Conservation (phyloP, 2,797 vertebrate genomes). For the Anguilla marmorata region DNA sequence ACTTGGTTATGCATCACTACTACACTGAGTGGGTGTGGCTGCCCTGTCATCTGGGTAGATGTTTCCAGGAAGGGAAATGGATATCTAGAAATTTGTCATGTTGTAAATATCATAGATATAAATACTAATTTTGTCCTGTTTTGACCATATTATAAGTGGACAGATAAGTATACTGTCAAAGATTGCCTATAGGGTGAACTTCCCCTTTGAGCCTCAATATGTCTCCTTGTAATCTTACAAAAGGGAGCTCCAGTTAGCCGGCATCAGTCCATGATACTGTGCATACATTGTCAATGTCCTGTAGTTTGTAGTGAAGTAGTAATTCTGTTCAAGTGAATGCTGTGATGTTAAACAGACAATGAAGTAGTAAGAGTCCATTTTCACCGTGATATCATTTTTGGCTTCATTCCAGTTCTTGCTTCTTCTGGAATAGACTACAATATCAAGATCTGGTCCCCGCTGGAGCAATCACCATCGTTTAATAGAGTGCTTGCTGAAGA, state of each 20-base stretch:
- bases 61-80: too few relatives aligned
- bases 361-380: neutral
- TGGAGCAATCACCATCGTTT: constrained; percentile 89
- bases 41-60: too few relatives aligned
- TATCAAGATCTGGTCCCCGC: constrained; percentile 97
- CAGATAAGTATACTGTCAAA: too few relatives aligned
- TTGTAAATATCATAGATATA: too few relatives aligned
- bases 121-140: too few relatives aligned
- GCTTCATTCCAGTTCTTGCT: constrained; percentile 80
- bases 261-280: neutral
- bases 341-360: neutral
- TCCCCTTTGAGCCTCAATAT: neutral
- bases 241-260: neutral
- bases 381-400: neutral
- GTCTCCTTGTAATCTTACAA: neutral
- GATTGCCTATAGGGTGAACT: too few relatives aligned
- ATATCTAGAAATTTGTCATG: too few relatives aligned
- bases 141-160: too few relatives aligned
- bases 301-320: neutral
- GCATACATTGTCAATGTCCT: neutral
- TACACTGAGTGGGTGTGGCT: too few relatives aligned
- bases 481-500: constrained; percentile 94
- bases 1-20: too few relatives aligned
- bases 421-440: constrained; percentile 99
- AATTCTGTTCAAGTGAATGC: neutral